These are phyloP conservation scores for Merops nubicus DNA, from an alignment of 2,113 vertebrate genomes.

Conservation along the genomic window DNA sequence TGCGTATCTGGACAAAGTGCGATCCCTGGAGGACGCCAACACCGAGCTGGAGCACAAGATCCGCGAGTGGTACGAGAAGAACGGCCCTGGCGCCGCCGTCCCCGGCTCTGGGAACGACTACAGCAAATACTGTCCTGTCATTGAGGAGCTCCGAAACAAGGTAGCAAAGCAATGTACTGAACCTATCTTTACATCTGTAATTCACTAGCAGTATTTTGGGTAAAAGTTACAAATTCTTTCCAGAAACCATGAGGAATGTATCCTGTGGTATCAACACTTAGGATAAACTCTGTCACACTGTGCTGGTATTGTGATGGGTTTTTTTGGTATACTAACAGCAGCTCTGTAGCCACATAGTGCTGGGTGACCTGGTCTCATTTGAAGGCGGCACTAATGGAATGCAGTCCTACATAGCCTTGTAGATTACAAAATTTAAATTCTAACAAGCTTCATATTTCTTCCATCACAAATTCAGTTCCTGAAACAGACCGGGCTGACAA, in stretches of 20 bases:
- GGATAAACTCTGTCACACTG: neutral
- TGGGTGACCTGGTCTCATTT: neutral
- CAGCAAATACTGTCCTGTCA: constrained; percentile 69
- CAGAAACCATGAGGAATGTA: neutral
- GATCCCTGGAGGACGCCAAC: constrained; percentile 76
- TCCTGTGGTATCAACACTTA: accelerated
- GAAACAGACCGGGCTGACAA: neutral
- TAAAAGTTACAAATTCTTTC: neutral
- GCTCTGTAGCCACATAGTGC: neutral
- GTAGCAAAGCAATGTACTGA: constrained; percentile 36
- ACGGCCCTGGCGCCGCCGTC: constrained; percentile 58
- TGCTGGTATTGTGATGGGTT: neutral
- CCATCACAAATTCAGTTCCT: neutral
- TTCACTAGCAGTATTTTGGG: neutral
- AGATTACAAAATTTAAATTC: neutral
- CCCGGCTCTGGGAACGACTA: constrained; percentile 63
- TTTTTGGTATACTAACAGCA: neutral
- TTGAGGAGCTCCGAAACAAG: constrained; percentile 79
- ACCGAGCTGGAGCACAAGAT: constrained; percentile 79
- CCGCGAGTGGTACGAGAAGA: constrained; percentile 82
- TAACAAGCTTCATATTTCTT: neutral
- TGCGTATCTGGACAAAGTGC: constrained; percentile 79
- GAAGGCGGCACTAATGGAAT: neutral
- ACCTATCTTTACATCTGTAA: neutral
- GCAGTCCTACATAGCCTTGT: neutral